These are phyloP conservation scores for Palythoa caribaeorum DNA, from an alignment of 92 coral and sea anemone genomes.

Conservation along the genomic window DNA sequence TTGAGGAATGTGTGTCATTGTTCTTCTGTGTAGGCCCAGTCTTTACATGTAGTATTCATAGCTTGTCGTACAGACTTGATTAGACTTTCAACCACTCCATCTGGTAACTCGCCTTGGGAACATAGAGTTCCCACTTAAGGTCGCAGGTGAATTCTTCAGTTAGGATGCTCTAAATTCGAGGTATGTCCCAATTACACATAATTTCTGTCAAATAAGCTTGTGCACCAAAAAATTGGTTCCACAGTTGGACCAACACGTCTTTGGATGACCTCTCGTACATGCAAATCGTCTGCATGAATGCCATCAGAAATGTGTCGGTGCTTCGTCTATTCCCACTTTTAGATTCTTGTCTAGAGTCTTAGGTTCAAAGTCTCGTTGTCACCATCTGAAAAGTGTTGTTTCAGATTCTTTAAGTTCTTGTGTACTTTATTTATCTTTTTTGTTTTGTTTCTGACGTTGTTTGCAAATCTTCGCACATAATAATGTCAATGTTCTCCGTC, in stretches of 20 bases:
- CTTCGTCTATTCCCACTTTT: background rate
- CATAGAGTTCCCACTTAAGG: slow-evolving; percentile 30
- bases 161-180: slow-evolving; percentile 14
- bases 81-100: slow-evolving; percentile 39
- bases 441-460: too few species aligned
- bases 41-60: background rate
- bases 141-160: slow-evolving; percentile 44
- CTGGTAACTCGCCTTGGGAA: slow-evolving; percentile 36
- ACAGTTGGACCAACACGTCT: slow-evolving; percentile 61
- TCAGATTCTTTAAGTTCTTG: too few species aligned
- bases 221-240: slow-evolving; percentile 68
- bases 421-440: too few species aligned
- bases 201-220: slow-evolving; percentile 60
- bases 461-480: background rate
- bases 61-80: slow-evolving; percentile 30
- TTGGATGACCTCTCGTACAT: slow-evolving; percentile 60
- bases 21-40: slow-evolving; percentile 7
- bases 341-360: too few species aligned
- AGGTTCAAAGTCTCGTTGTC: too few species aligned
- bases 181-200: slow-evolving; percentile 14
- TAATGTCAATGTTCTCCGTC: background rate
- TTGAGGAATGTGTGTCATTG: background rate
- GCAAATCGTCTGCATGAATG: slow-evolving; percentile 59
- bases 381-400: too few species aligned
- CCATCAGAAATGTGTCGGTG: slow-evolving; percentile 71